Evolutionary conservation across 2,797 vertebrate species (phyloP), one percentile per base, ranked within the genome.

Genomic region (Schizothorax lantsangensis): DNA sequence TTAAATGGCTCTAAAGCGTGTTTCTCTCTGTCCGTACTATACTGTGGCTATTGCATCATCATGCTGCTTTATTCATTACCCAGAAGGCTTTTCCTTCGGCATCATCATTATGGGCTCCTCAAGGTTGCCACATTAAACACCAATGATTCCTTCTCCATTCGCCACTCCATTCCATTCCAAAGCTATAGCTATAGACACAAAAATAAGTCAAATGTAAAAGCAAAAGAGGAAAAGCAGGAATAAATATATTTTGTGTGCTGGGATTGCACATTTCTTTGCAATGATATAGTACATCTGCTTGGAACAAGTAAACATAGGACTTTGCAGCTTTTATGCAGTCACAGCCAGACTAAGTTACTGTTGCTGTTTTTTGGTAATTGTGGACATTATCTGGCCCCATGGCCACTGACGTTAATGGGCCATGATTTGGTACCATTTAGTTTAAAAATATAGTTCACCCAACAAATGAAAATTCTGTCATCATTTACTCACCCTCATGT

Each of bases 31-130:
- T 62, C 77, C 74, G 57, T 62, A 71, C 69, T 86, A 66, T 78
- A 73, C 73, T 68, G 66, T 45, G 69, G 64, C 83, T 75, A 84
- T 87, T 74, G 68, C 85, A 77, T 88, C 85, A 85, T 30, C 36
- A 69, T 68, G 59, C 87, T 87, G 90, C 79, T 89, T 87, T 87
- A 68, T 75, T 81, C 85, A 87, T 91, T 88, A 89, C 68, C 83
- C 82, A 80, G 71, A 66, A 69, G 83, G 62, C n/a, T 54, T 73
- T 73, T 59, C 19, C 19, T 85, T 21, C 21, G 9, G 77, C 33
- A 69, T 43, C 66, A 87, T 83, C 74, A 71, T 78, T 82, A 79
- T 84, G 52, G 54, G 9, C 40, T 87, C 5, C 52, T 80, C 68
- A 79, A 62, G 64, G 40, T 79, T 85, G 84, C 84, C 75, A 85